Evolutionary conservation across 2,888 invertebrate genomes (phyloP), one percentile per base, ranked within the genome.

Genomic region (Pollenia amentaria): DNA sequence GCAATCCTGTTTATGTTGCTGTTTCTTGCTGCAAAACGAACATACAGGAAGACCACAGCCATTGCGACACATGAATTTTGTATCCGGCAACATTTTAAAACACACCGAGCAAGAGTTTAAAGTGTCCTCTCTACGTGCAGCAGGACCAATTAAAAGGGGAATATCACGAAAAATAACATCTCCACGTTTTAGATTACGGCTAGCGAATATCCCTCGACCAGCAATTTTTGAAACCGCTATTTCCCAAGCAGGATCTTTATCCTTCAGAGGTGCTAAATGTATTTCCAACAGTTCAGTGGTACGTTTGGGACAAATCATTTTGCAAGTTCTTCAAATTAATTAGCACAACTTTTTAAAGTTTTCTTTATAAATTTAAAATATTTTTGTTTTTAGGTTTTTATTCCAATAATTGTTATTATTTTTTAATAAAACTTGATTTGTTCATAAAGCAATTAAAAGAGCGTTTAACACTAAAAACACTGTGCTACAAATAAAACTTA

Each of bases 121-220:
- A 53, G 94, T 94, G 8, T 94, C 92, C 87, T 93, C 93, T 70
- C 93, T 92, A 73, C 94, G 94, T 65, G 94, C 94, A 16, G 96
- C 94, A 3, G 97, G 96, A 0, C 97, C 97, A 64, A 95, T 93
- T 38, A 97, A 93, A 53, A 97, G 92, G 0, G 97, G 96, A 79
- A 93, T 94, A 90, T 97, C 97, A n/a, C 94, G 94, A 89, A 96
- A 97, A 70, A 97, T 95, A 62, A 96, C 93, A 91, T 97, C 96
- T 72, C 96, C 96, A 8, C 94, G 92, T 87, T 94, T 92, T 16
- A 97, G 94, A 88, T 96, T 95, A 75, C 95, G 94, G 0, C 94
- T 95, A 10, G 97, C 96, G 89, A 97, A 94, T 9, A 97, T 91
- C 3, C 97, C 97, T 14, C 96, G 95, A 10, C 97, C 97, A 64